Evolutionary conservation across 2,888 invertebrate genomes (phyloP), one percentile per base, ranked within the genome.

Genomic region (Cosmopolites sordidus): DNA sequence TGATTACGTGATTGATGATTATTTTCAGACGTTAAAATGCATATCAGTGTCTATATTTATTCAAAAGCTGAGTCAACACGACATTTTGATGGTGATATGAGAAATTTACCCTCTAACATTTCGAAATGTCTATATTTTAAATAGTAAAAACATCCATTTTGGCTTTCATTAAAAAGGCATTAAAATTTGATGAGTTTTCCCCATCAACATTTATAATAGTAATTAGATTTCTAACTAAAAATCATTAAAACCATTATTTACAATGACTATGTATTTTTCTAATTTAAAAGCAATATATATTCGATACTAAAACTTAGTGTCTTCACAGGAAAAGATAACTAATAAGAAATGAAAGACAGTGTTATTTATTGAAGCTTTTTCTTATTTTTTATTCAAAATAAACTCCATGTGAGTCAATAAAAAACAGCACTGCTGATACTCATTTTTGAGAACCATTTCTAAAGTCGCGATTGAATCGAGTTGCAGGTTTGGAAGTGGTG

Each of bases 71-170:
- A 54, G 46, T 54, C 49, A 38, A 50, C 50, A 50, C 18, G 50
- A 50, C 54, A 44, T 54, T 43, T 12, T n/a, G 44, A 50, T 30
- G 54, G 49, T 54, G 54, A 54, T 54, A 54, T 49, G 54, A 54
- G 38, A 54, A 54, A 54, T 46, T 45, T 33, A 45, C 33, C 12
- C 50, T 54, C 42, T 33, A 6, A 22, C 22, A 48, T 54, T 48
- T 44, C 43, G 40, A 48, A 54, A 48, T 38, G 33, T 43, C 43
- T 30, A 52, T 47, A 47, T 52, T 53, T 53, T 44, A 53, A 53
- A 53, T 53, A 48, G 37, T 17, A 40, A 22, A 48, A 44, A 47
- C 41, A 22, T 27, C 48, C 33, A 39, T 40, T 53, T 53, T 43
- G 27, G 14, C 16, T 48, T 46, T 53, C 47, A 51, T 51, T 51